phyloP scores from a whole-genome alignment of 2,888 invertebrate species.

The Fissipunctia ypsillon region DNA sequence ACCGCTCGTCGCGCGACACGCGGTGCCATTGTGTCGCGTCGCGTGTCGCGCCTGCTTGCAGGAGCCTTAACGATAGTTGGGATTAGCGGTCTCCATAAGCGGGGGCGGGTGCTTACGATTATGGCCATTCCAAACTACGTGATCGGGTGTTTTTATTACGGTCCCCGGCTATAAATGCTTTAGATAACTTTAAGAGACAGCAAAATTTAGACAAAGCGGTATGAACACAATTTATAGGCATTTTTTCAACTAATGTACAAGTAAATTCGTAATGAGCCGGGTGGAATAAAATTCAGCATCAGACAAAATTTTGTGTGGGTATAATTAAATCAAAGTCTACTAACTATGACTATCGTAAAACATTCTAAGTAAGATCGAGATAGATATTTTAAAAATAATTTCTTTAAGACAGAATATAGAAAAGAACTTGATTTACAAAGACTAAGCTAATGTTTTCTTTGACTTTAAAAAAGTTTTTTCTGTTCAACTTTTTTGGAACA shows the following conservation, averaged over 20 bases:
- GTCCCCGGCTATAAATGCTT: constrained; percentile 66
- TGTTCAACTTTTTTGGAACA: background rate
- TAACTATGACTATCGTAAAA: constrained; percentile 22
- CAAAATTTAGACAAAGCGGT: constrained; percentile 50
- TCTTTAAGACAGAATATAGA: constrained; percentile 15
- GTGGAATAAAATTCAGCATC: constrained; percentile 28
- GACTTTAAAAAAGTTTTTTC: background rate
- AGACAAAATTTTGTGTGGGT: constrained; percentile 35
- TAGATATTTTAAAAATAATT: background rate
- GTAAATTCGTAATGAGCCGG: constrained; percentile 28
- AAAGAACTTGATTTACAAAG: background rate
- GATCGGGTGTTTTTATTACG: constrained; percentile 75
- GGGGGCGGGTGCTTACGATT: constrained; percentile 61
- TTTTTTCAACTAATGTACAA: constrained; percentile 35
- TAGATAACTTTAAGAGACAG: constrained; percentile 65
- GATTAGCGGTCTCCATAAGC: constrained; percentile 59
- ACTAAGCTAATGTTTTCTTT: constrained; percentile 16
- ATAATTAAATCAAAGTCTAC: constrained; percentile 13
- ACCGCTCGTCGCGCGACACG: too few species aligned
- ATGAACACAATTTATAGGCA: constrained; percentile 51
- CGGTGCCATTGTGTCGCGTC: too few species aligned
- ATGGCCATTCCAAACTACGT: constrained; percentile 74
- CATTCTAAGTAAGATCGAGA: background rate
- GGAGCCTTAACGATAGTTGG: constrained; percentile 65
- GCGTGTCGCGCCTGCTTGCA: too few species aligned